Conservation (phyloP, 2,888 invertebrate genomes). For the Trachelus iudaicus region DNA sequence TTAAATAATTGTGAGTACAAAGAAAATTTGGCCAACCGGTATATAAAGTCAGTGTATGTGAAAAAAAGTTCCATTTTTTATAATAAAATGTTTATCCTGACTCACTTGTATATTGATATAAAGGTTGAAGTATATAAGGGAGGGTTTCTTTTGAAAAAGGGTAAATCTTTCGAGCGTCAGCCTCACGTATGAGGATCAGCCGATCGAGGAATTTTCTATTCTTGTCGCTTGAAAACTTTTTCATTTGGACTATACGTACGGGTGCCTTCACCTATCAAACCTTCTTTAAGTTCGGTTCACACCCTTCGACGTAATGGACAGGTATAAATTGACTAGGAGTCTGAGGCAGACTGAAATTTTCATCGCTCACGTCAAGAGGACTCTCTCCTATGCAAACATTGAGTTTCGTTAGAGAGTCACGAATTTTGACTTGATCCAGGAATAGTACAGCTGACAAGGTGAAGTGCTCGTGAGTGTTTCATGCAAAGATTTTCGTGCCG, state of each 20-base stretch:
- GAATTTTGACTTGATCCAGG: not conserved
- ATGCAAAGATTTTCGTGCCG: not conserved
- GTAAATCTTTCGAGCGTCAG: not conserved
- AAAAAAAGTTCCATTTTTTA: not conserved
- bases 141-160: not conserved
- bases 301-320: conserved; percentile 25
- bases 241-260: not conserved
- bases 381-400: not conserved
- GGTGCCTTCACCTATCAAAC: not conserved
- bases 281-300: not conserved
- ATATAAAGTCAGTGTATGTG: not conserved
- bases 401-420: not conserved
- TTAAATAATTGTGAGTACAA: not conserved
- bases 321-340: conserved; percentile 46
- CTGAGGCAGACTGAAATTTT: conserved; percentile 47
- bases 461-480: not conserved
- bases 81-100: not conserved
- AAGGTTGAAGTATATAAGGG: not conserved
- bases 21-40: not conserved
- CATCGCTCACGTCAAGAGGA: conserved; percentile 35
- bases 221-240: not conserved
- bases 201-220: not conserved
- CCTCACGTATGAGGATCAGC: not conserved
- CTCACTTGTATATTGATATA: not conserved
- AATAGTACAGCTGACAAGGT: not conserved